Percentiles rank a stretch among this genome's conserved stretches.
These are phyloP conservation scores for Agrilus cyanescens DNA, from an alignment of 2,888 invertebrate species.

Conservation along the genomic window DNA sequence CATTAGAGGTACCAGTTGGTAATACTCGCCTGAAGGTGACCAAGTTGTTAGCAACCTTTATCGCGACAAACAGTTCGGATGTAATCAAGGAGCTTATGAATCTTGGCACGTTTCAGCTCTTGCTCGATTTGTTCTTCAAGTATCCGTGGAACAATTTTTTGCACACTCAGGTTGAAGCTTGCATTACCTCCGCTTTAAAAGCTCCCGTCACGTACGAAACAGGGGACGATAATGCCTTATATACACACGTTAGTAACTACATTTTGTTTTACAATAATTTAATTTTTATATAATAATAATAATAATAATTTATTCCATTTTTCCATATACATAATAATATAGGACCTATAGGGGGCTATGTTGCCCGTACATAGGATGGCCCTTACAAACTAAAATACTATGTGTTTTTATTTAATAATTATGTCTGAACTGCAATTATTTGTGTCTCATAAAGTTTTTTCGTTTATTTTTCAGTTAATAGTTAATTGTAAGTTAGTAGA, in stretches of 20 bases:
- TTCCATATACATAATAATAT: too few species aligned
- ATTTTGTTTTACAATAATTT: conserved; percentile 11
- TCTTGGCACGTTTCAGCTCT: conserved; percentile 45
- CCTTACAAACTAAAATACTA: too few species aligned
- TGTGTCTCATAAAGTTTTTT: conserved; percentile 12
- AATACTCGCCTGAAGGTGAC: conserved; percentile 69
- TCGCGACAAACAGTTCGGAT: conserved; percentile 59
- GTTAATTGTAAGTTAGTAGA: conserved; percentile 68
- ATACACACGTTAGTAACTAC: conserved; percentile 39
- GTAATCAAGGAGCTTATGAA: conserved; percentile 52
- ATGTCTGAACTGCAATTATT: neutral
- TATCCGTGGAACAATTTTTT: conserved; percentile 93
- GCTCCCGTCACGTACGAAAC: conserved; percentile 21
- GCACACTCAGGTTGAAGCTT: conserved; percentile 78
- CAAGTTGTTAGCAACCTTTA: conserved; percentile 63
- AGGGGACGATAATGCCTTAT: conserved; percentile 38
- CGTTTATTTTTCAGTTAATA: conserved; percentile 30
- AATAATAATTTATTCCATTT: too few species aligned
- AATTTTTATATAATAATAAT: too few species aligned
- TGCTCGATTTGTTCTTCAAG: conserved; percentile 79
- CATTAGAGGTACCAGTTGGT: conserved; percentile 65
- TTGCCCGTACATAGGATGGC: too few species aligned
- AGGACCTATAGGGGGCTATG: too few species aligned
- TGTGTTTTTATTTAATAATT: conserved; percentile 6
- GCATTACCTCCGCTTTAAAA: conserved; percentile 59